Percentiles rank a stretch among this genome's conserved stretches.
Conservation (phyloP, 2,797 vertebrate species). For the Tragopan temminckii region DNA sequence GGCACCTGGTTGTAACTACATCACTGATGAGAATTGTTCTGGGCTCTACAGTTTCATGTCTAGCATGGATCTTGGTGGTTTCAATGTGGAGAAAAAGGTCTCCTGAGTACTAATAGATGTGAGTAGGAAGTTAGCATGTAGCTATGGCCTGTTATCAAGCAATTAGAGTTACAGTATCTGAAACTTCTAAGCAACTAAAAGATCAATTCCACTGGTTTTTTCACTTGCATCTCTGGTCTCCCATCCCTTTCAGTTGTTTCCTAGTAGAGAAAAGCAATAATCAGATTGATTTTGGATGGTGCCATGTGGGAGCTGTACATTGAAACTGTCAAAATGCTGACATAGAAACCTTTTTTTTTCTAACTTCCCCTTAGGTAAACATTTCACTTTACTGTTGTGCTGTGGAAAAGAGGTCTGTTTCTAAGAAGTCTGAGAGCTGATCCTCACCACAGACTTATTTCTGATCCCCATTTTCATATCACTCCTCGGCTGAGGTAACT, state of each 20-base stretch:
- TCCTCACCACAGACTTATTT: background rate
- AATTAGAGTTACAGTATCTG: background rate
- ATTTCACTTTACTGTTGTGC: background rate
- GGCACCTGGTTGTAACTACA: background rate
- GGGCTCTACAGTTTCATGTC: background rate
- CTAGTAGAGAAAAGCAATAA: background rate
- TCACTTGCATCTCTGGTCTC: rapidly evolving
- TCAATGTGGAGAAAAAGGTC: background rate
- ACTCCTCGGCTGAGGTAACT: background rate
- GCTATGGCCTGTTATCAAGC: background rate
- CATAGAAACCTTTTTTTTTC: background rate
- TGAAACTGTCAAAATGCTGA: background rate
- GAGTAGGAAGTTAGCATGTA: background rate
- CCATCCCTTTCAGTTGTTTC: background rate
- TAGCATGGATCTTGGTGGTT: background rate
- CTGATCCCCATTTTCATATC: background rate
- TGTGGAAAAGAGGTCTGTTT: background rate
- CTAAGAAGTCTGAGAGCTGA: background rate
- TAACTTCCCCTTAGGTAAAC: background rate
- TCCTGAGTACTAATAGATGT: background rate
- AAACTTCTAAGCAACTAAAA: background rate
- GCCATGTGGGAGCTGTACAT: background rate
- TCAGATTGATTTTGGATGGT: background rate
- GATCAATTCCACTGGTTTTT: background rate
- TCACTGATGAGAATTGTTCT: background rate